Evolutionary conservation across 2,113 vertebrate genomes (phyloP), one percentile per base, ranked within the genome.

Genomic region (Cathartes aura): DNA sequence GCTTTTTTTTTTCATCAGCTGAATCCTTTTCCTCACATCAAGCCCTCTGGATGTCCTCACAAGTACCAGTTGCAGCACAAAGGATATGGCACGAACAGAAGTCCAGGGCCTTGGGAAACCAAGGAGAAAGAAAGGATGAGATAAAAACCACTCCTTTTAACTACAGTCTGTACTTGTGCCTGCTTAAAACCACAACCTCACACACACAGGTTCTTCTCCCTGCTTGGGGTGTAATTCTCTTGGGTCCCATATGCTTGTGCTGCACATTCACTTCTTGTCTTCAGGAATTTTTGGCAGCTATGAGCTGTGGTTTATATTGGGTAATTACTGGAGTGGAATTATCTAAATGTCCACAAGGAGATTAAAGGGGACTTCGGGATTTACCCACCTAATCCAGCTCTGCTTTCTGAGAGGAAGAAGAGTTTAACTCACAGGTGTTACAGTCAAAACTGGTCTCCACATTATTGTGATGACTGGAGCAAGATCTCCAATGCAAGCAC

Each of bases 211-310:
- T 95, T 91, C n/a, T 84, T 91, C n/a, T 68, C 13, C 34, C 26
- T 91, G 24, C 71, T 85, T 72, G 43, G 42, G 11, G 5, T 73
- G 38, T 79, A 91, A 72, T 68, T 89, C 81, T 58, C 47, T 59
- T 36, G 15, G 1, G 62, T 68, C n/a, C 42, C 19, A 50, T 68
- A 45, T 91, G 71, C 91, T 91, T 95, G 68, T 38, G 89, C 63
- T 95, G 82, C 78, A 93, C 42, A 90, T 97, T 96, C 78, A 59
- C 9, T 73, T 87, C 82, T 74, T 68, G 59, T 95, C 72, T 82
- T 85, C 81, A 95, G 58, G 78, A 96, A 80, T 91, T 85, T 93
- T 93, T 96, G 87, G 87, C 94, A 93, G 27, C 84, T 82, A 30
- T 48, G 59, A 82, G 47, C 30, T 97, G 82, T 59, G 78, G 89